Base-by-base conservation (phyloP, 2,113 vertebrate species). In the Brachyhypopomus gauderio region DNA sequence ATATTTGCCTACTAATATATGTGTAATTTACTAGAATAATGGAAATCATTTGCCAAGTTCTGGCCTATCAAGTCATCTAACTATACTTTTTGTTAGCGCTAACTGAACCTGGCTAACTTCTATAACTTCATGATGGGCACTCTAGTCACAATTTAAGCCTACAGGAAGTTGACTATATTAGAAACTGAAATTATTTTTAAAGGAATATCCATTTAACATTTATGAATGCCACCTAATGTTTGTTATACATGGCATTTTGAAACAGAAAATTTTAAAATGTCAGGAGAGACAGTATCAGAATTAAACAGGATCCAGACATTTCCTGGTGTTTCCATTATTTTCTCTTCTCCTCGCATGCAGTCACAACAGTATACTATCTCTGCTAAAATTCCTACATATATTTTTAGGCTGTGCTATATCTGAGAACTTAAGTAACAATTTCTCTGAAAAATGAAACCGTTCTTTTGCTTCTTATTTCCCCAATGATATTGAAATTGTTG, bases 91-190 rank as follows among this genome's bases (percentile, higher is more conserved):
- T 66, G 3, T 17, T 66, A 25, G 3, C 16, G 27, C 25, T 23
- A 4, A 25, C 56, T 27, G 77, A 59, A 78, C 30, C 77, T 71
- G 66, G 55, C 77, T 59, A n/a, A 69, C 67, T 62, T 48, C 22
- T 79, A 2, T 70, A 27, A 67, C 34, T 9, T 38, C 72, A 17
- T 52, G 55, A 72, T 27, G 41, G 17, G 3, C 20, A 9, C 20
- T 67, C 36, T 19, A 67, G 30, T 17, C 20, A 6, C 17, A 7
- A 16, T 8, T 3, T 34, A 67, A 36, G 7, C 60, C 23, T 12
- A 63, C 6, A 63, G 19, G 22, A 67, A 7, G 27, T 38, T 67
- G 25, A 36, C 19, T 36, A 67, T 55, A 66, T 48, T 66, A 5
- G 22, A 11, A 36, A 12, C 9, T 41, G 41, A 41, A 41, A 41